Percentiles rank a stretch among this genome's conserved stretches.
These are phyloP conservation scores for Calcarius ornatus DNA, from an alignment of 2,113 vertebrate genomes.

Conservation along the genomic window DNA sequence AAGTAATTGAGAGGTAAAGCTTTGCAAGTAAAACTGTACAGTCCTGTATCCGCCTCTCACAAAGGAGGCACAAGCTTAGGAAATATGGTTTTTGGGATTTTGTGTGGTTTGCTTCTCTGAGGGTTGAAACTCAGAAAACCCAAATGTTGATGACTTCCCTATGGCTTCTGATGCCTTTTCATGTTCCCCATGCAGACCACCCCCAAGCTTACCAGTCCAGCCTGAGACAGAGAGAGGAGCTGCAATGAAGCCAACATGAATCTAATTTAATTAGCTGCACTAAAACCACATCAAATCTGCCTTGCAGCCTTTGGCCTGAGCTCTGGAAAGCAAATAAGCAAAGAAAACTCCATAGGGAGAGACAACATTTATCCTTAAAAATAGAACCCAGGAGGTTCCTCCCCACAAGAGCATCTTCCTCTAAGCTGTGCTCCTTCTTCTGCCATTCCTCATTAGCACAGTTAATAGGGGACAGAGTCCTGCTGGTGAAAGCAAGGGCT, in stretches of 20 bases:
- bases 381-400: neutral
- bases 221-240: neutral
- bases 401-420: neutral
- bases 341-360: neutral
- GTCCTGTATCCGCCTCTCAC: neutral
- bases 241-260: neutral
- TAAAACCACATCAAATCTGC: neutral
- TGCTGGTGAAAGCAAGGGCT: slow-evolving; percentile 41
- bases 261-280: neutral
- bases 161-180: neutral
- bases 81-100: neutral
- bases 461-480: neutral
- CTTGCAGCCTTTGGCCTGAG: neutral
- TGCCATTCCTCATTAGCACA: slow-evolving; percentile 49
- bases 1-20: neutral
- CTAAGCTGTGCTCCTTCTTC: neutral
- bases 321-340: neutral
- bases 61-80: neutral
- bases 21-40: neutral
- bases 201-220: neutral
- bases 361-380: neutral
- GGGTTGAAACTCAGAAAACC: neutral
- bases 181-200: neutral
- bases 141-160: neutral
- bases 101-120: neutral